Conservation (phyloP, 1,140 invertebrate genomes). For the Copidosoma floridanum region DNA sequence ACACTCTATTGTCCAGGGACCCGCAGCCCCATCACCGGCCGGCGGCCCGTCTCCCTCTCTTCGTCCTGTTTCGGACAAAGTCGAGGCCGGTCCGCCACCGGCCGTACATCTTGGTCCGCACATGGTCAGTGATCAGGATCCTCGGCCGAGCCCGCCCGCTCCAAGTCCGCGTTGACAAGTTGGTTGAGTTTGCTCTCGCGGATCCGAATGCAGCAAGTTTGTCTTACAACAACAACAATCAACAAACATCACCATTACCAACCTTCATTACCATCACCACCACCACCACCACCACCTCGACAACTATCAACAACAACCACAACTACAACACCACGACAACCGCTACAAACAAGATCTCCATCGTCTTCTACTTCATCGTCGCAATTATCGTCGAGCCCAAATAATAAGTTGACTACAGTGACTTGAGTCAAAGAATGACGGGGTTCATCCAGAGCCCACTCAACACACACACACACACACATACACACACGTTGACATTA, state of each 20-base stretch:
- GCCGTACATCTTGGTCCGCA: conserved; percentile 53
- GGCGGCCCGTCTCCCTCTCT: conserved; percentile 36
- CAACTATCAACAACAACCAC: conserved; percentile 21
- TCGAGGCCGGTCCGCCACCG: conserved; percentile 43
- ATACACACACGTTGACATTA: neutral
- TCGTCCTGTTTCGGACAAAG: no score
- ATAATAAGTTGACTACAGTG: no score
- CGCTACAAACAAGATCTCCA: neutral
- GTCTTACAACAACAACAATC: conserved; percentile 15
- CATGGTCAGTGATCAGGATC: conserved; percentile 56
- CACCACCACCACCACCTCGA: conserved; percentile 10
- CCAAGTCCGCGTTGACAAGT: conserved; percentile 57
- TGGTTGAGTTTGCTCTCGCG: no score
- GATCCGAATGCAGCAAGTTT: no score
- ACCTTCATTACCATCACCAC: neutral
- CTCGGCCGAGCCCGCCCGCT: conserved; percentile 54
- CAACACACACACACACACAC: neutral
- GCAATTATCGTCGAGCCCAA: no score
- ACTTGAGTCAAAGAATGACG: no score
- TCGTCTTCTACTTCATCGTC: no score
- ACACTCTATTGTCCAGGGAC: conserved; percentile 48
- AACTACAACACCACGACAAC: conserved; percentile 28
- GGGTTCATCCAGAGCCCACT: neutral
- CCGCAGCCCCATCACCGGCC: conserved; percentile 37
- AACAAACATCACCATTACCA: neutral